Conservation (phyloP, 1,140 invertebrate species). For the Sinonovacula constricta region DNA sequence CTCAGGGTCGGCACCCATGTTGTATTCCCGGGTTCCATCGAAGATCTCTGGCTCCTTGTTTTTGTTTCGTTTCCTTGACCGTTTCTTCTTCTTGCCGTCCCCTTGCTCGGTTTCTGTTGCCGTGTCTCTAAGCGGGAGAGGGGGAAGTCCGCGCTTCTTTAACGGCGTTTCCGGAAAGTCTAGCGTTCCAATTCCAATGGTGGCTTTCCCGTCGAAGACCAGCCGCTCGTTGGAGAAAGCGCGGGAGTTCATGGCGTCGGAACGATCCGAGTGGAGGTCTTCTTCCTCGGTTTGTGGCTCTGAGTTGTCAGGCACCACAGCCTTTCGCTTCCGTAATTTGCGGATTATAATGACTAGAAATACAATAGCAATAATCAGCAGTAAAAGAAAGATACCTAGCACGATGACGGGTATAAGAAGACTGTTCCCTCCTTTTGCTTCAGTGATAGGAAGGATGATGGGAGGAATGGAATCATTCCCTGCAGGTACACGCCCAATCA, state of each 20-base stretch:
- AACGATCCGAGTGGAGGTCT: slow-evolving; percentile 25
- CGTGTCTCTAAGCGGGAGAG: slow-evolving; percentile 27
- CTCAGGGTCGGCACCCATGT: slow-evolving; percentile 54
- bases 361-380: slow-evolving; percentile 12
- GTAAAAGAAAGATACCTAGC: slow-evolving; percentile 1
- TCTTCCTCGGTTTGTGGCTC: slow-evolving; percentile 50
- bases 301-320: slow-evolving; percentile 24
- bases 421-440: neutral
- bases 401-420: slow-evolving; percentile 36
- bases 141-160: slow-evolving; percentile 2
- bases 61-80: slow-evolving; percentile 47
- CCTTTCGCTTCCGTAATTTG: slow-evolving; percentile 14
- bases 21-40: slow-evolving; percentile 60
- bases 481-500: neutral
- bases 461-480: slow-evolving; percentile 3
- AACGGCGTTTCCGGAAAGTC: neutral
- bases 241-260: slow-evolving; percentile 13
- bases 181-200: slow-evolving; percentile 23
- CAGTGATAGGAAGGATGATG: neutral
- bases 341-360: slow-evolving; percentile 15
- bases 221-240: slow-evolving; percentile 10
- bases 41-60: slow-evolving; percentile 61
- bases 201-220: slow-evolving; percentile 29
- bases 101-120: slow-evolving; percentile 23
- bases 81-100: slow-evolving; percentile 22